Percentiles rank a stretch among this genome's conserved stretches.
Evolutionary conservation across 2,113 vertebrate genomes (phyloP).

Genomic region (Ibidorhyncha struthersii): DNA sequence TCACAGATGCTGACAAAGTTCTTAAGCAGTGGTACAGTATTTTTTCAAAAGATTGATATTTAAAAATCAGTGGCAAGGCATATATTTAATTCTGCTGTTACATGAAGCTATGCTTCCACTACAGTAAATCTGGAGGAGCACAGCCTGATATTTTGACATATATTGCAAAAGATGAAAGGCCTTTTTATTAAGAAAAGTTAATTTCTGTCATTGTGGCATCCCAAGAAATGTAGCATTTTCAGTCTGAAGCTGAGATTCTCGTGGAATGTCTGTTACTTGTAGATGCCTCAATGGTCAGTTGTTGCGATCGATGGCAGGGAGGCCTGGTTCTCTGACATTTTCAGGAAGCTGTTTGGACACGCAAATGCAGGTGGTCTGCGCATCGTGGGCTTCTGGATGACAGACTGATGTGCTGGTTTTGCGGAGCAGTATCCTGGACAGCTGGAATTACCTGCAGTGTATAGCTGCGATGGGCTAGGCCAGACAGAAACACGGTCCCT

Average conservation of each 20-base stretch:
- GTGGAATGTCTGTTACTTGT: fast-evolving
- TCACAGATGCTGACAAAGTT: background rate
- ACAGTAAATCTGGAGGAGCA: background rate
- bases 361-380: fast-evolving
- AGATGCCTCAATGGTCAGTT: fast-evolving
- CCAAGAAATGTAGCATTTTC: background rate
- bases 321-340: background rate
- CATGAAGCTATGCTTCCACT: background rate
- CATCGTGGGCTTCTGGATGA: fast-evolving
- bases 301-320: fast-evolving
- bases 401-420: fast-evolving
- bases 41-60: background rate
- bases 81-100: background rate
- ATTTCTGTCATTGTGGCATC: background rate
- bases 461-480: fast-evolving
- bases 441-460: background rate
- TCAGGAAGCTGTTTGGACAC: background rate
- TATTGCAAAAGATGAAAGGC: background rate
- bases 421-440: background rate
- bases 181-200: background rate
- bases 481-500: background rate
- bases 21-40: background rate
- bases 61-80: background rate
- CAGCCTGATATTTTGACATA: background rate
- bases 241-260: background rate